Base-by-base conservation (phyloP, 2,113 vertebrate species). In the Scophthalmus maximus region DNA sequence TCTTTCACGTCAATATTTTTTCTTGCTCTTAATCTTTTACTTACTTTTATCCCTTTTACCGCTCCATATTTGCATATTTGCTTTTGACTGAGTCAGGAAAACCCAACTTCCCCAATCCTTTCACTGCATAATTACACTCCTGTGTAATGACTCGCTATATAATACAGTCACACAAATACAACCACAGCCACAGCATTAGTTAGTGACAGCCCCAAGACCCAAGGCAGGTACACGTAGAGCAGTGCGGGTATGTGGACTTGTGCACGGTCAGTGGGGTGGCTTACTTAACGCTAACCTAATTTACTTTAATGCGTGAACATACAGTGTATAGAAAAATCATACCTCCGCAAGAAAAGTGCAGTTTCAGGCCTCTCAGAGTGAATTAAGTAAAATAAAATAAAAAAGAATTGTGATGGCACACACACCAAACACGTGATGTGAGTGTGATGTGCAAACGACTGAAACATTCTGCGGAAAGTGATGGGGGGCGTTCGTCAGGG, bases 361-460 rank as follows among this genome's bases (percentile, higher is more conserved):
- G 27, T 62, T 83, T 83, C 76, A 88, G 76, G 60, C 82, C 65
- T 78, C 61, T 51, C 59, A 67, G 12, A 26, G 81, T 87, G 76
- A 87, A 85, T 84, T 82, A 64, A 79, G 36, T 26, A 1, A n/a
- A 25, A 20, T 25, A 68, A 3, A 72, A n/a, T 26, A 20, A 27
- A 68, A 3, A 72, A 51, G 66, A 38, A 52, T 2, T 5, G 85
- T 91, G 88, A 72, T 32, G 69, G 26, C 80, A 89, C 85, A 87
- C 84, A 87, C 84, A 66, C 73, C 80, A 88, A 87, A 86, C 89
- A 80, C 74, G 87, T 93, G 92, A 89, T 64, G 83, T 87, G 62
- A 91, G 85, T 68, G 73, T 67, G 73, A 82, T 81, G 81, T 82
- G 82, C 78, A 87, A 53, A 65, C 63, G 27, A 76, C 68, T 1